A percentile compares a stretch with the other conserved stretches of the same genome.
Conservation (phyloP, 1,140 invertebrate species). For the Philopotamus ludificatus region DNA sequence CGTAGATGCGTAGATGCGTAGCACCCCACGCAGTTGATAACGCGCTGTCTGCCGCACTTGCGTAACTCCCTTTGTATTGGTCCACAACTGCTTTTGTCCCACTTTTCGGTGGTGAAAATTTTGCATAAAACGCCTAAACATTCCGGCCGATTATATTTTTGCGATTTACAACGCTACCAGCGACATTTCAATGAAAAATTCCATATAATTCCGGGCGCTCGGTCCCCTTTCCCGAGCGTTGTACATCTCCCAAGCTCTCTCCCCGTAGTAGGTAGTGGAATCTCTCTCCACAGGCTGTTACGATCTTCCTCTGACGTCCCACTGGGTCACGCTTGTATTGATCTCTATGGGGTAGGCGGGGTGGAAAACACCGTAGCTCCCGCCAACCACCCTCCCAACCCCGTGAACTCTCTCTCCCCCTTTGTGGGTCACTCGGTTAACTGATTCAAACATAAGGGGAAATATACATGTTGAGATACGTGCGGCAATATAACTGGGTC, state of each 20-base stretch:
- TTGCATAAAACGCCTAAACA: no score
- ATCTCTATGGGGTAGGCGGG: conserved; percentile 18
- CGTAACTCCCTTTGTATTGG: neutral
- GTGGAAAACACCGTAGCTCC: conserved; percentile 7
- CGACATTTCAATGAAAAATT: no score
- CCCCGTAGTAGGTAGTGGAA: neutral
- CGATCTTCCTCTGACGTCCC: neutral
- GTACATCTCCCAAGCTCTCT: no score
- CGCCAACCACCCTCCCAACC: neutral
- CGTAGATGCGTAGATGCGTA: neutral
- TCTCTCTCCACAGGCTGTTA: neutral
- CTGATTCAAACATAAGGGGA: neutral
- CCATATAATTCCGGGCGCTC: no score
- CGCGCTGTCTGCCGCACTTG: neutral
- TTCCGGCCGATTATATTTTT: no score
- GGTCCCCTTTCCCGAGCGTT: no score
- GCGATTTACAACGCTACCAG: no score
- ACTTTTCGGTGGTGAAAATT: no score
- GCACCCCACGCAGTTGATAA: neutral
- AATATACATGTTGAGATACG: no score
- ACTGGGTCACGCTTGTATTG: conserved; percentile 38
- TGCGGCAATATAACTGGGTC: no score
- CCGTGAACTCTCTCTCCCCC: conserved; percentile 1
- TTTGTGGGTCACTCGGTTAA: conserved; percentile 29
- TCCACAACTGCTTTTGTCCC: no score